A percentile compares a stretch with the other conserved stretches of the same genome.
These are phyloP conservation scores for Zenarchopterus dispar DNA, from an alignment of 2,797 vertebrate genomes.

Conservation along the genomic window DNA sequence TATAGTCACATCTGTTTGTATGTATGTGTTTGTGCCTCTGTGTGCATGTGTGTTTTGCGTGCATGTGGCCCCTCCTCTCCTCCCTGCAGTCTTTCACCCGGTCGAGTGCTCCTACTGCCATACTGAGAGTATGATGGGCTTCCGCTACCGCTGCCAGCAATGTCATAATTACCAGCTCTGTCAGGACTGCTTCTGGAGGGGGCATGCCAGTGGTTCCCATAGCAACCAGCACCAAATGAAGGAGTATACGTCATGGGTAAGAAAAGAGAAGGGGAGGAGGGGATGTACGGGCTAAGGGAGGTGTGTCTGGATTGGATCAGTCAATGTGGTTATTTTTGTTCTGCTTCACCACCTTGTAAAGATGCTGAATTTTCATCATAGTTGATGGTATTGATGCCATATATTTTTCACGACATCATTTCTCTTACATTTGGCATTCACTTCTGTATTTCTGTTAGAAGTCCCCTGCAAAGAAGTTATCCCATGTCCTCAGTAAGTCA, in stretches of 20 bases:
- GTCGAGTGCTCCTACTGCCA: constrained; percentile 99
- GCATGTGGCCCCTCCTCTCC: constrained; percentile 43
- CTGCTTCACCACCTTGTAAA: constrained; percentile 36
- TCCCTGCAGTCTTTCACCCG: constrained; percentile 94
- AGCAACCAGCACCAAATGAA: constrained; percentile 99
- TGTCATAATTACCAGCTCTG: constrained; percentile 99
- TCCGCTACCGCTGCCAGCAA: constrained; percentile 99
- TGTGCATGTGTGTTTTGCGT: constrained; percentile 10
- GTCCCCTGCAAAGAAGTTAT: constrained; percentile 99
- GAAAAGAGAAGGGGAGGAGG: constrained; percentile 48
- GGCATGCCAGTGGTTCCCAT: constrained; percentile 97
- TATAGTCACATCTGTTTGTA: constrained; percentile 45
- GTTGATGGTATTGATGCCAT: constrained; percentile 7
- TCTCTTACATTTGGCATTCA: not conserved
- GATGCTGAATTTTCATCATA: constrained; percentile 13
- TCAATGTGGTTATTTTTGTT: constrained; percentile 54
- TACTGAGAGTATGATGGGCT: constrained; percentile 99
- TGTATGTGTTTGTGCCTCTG: constrained; percentile 20
- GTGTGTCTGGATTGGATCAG: constrained; percentile 65
- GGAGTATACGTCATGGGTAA: constrained; percentile 99
- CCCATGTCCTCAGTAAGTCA: constrained; percentile 96
- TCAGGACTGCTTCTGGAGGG: constrained; percentile 99
- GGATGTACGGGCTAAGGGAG: constrained; percentile 51
- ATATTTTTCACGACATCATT: constrained; percentile 4
- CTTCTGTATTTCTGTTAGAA: constrained; percentile 84